Evolutionary conservation across 1,140 invertebrate species (phyloP).

Genomic region (Pomacea maculata): DNA sequence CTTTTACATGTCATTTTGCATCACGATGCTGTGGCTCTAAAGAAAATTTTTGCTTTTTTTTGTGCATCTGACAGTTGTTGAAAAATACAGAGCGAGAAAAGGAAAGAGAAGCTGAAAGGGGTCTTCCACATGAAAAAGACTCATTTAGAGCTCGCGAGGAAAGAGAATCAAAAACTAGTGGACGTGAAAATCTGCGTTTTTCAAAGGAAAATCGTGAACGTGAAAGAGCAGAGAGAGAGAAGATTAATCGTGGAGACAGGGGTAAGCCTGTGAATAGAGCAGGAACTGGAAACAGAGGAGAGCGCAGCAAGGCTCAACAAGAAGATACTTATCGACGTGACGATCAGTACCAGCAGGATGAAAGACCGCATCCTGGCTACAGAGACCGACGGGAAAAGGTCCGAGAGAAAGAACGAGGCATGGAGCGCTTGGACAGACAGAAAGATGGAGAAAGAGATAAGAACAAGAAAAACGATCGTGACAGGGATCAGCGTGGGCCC

Average conservation of each 20-base stretch:
- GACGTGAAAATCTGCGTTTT: slow-evolving; percentile 26
- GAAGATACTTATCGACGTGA: slow-evolving; percentile 2
- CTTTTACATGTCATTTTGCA: not conserved
- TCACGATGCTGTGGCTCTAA: not conserved
- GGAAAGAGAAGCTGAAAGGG: slow-evolving; percentile 34
- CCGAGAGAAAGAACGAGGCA: too few species aligned
- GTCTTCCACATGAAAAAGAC: slow-evolving; percentile 18
- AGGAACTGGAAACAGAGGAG: not conserved
- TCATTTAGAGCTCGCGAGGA: slow-evolving; percentile 19
- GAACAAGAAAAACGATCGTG: slow-evolving; percentile 15
- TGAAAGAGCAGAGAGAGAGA: slow-evolving; percentile 31
- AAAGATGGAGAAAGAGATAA: slow-evolving; percentile 6
- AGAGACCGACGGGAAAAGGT: too few species aligned
- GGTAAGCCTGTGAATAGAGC: not conserved
- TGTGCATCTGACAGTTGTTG: slow-evolving; percentile 33
- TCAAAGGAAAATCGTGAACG: slow-evolving; percentile 32
- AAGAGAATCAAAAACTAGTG: slow-evolving; percentile 17
- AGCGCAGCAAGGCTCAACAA: not conserved
- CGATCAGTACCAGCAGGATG: too few species aligned
- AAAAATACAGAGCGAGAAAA: slow-evolving; percentile 54
- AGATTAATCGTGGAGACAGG: slow-evolving; percentile 9
- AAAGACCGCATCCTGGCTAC: too few species aligned
- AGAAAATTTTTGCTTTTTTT: not conserved
- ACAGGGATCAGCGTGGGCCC: not conserved
- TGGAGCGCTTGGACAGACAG: not conserved